These are phyloP conservation scores for Ondatra zibethicus DNA, from an alignment of 2,113 vertebrate species.

Conservation along the genomic window DNA sequence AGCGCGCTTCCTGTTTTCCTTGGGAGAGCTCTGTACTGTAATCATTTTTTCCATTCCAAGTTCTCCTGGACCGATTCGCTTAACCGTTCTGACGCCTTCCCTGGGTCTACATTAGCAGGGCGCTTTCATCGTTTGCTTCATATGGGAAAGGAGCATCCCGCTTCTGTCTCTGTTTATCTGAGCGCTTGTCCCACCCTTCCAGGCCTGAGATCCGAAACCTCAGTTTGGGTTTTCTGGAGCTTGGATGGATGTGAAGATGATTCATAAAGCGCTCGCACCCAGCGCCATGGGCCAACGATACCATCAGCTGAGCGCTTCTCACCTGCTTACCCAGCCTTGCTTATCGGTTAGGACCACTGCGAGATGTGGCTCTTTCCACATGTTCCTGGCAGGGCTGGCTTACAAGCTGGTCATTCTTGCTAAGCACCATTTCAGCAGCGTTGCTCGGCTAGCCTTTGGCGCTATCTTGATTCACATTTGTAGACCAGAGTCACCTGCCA, in stretches of 20 bases:
- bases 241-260: slow-evolving; percentile 53
- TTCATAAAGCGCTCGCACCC: slow-evolving; percentile 57
- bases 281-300: not conserved
- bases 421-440: not conserved
- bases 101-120: not conserved
- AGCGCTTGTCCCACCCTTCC: slow-evolving; percentile 15
- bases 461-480: slow-evolving; percentile 67
- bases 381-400: not conserved
- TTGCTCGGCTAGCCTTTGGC: not conserved
- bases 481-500: slow-evolving; percentile 45
- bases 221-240: slow-evolving; percentile 56
- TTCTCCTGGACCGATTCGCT: slow-evolving; percentile 28
- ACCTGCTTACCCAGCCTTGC: slow-evolving; percentile 25
- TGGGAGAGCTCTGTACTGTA: slow-evolving; percentile 31
- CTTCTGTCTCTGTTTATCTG: not conserved
- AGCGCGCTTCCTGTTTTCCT: slow-evolving; percentile 71
- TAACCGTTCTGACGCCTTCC: slow-evolving; percentile 49
- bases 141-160: not conserved
- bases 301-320: slow-evolving; percentile 40
- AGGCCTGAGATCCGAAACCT: not conserved
- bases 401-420: not conserved
- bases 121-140: not conserved
- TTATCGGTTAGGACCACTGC: not conserved
- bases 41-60: slow-evolving; percentile 65
- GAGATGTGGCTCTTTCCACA: not conserved